Conservation (phyloP, 2,888 invertebrate species). For the Drosophila vallismaia region DNA sequence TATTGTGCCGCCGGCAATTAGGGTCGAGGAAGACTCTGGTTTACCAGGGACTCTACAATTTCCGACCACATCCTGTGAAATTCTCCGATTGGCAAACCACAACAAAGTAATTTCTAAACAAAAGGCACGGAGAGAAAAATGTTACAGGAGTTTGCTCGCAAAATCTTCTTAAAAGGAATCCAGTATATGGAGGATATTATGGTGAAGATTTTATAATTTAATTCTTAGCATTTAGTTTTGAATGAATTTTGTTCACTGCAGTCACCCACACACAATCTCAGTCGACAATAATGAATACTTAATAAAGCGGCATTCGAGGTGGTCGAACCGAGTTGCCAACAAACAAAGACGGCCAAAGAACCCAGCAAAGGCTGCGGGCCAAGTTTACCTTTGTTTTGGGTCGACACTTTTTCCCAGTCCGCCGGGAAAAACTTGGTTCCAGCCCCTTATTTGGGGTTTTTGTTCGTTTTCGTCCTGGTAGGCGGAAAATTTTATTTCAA, state of each 20-base stretch:
- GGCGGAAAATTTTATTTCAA: constrained; percentile 66
- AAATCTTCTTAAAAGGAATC: too few species aligned
- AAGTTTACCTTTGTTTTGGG: constrained; percentile 69
- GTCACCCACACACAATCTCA: constrained; percentile 39
- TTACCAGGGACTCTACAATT: constrained; percentile 29
- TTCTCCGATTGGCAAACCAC: constrained; percentile 38
- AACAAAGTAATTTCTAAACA: constrained; percentile 52
- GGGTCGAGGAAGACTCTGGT: constrained; percentile 48
- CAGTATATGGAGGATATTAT: too few species aligned
- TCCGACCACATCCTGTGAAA: constrained; percentile 23
- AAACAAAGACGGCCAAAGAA: constrained; percentile 43
- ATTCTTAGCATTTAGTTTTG: too few species aligned
- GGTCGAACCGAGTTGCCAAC: constrained; percentile 47
- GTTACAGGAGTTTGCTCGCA: too few species aligned
- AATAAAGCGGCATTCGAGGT: constrained; percentile 71
- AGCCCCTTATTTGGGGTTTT: constrained; percentile 17
- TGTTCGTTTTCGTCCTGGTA: constrained; percentile 33
- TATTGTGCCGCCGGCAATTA: constrained; percentile 74
- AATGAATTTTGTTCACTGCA: not conserved
- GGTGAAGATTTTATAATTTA: too few species aligned
- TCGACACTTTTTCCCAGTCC: constrained; percentile 6
- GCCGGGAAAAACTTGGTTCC: not conserved
- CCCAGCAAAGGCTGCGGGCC: constrained; percentile 47
- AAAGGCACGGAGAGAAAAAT: constrained; percentile 4
- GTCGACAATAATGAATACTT: constrained; percentile 77